Conservation (phyloP, 2,113 vertebrate genomes). For the Thryonomys swinderianus region DNA sequence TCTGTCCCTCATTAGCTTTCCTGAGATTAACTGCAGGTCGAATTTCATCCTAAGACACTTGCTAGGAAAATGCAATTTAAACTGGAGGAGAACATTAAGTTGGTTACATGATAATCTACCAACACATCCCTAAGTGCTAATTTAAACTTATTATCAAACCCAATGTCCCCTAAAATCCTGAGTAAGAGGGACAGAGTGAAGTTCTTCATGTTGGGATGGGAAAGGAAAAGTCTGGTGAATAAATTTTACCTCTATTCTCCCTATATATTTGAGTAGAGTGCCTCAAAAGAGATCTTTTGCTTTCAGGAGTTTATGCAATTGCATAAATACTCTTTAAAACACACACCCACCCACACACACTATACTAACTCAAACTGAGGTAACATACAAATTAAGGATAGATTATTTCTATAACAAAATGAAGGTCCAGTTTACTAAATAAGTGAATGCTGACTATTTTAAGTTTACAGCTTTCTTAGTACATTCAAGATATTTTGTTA, state of each 20-base stretch:
- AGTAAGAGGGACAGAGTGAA: neutral
- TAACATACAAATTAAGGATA: neutral
- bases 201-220: neutral
- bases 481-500: neutral
- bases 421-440: neutral
- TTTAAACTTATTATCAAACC: conserved; percentile 1
- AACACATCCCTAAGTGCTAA: neutral
- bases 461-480: neutral
- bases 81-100: neutral
- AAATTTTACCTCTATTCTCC: neutral
- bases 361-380: neutral
- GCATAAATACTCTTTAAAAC: neutral
- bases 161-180: neutral
- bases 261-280: neutral
- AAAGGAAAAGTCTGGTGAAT: neutral
- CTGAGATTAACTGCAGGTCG: neutral
- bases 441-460: neutral
- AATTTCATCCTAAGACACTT: neutral
- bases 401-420: conserved; percentile 23
- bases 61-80: neutral
- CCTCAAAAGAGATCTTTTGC: neutral
- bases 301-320: neutral
- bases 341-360: neutral
- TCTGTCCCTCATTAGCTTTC: neutral
- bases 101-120: neutral